Conservation (phyloP, 2,797 vertebrate genomes). For the Hephaestus fuliginosus region DNA sequence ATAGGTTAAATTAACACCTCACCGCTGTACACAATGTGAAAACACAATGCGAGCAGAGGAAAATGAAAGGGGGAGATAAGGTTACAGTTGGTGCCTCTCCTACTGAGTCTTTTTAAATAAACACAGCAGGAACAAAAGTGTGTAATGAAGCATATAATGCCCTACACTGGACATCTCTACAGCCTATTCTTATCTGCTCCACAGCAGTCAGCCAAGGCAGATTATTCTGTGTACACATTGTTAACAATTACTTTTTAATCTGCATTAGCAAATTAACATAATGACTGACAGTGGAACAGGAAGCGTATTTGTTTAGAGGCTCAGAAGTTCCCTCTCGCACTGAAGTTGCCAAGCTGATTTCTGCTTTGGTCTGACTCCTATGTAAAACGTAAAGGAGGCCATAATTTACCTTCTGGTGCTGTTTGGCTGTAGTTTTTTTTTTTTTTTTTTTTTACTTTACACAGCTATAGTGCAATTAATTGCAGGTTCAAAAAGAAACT, state of each 20-base stretch:
- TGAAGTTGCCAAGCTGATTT: slow-evolving; percentile 66
- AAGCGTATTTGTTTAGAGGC: slow-evolving; percentile 85
- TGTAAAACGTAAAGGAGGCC: slow-evolving; percentile 30
- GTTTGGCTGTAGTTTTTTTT: slow-evolving; percentile 4
- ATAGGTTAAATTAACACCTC: slow-evolving; percentile 48
- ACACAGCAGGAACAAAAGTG: slow-evolving; percentile 67
- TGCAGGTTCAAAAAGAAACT: not conserved
- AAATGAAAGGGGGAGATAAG: slow-evolving; percentile 66
- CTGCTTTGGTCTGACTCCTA: slow-evolving; percentile 37
- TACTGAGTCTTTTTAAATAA: slow-evolving; percentile 67
- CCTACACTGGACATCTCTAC: slow-evolving; percentile 80
- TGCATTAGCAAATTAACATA: slow-evolving; percentile 87
- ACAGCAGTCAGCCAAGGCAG: slow-evolving; percentile 80
- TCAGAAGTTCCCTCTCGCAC: slow-evolving; percentile 75
- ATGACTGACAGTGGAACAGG: slow-evolving; percentile 83
- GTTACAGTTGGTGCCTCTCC: slow-evolving; percentile 61
- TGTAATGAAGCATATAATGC: slow-evolving; percentile 82
- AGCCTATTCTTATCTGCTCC: slow-evolving; percentile 78
- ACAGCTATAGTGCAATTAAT: slow-evolving; percentile 11
- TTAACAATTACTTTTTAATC: slow-evolving; percentile 88
- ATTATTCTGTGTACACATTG: slow-evolving; percentile 86
- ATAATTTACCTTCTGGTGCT: slow-evolving; percentile 42
- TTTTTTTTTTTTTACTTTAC: slow-evolving; percentile 8
- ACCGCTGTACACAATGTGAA: slow-evolving; percentile 60
- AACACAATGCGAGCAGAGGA: slow-evolving; percentile 16